phyloP scores from a whole-genome alignment of 2,797 vertebrate species.

The Sebastes melanostomus region DNA sequence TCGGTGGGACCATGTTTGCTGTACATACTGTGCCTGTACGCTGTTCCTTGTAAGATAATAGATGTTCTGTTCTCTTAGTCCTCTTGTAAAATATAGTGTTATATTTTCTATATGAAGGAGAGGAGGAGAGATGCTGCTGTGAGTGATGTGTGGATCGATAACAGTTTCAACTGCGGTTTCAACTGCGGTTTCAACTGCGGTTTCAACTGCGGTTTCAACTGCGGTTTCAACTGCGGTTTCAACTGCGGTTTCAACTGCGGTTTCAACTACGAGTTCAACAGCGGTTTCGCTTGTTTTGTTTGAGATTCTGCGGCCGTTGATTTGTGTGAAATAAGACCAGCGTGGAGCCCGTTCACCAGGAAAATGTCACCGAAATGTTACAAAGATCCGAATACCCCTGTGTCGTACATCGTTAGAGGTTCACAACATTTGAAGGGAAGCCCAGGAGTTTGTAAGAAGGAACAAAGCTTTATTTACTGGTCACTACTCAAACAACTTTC shows the following conservation, averaged over 20 bases:
- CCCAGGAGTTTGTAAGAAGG: slow-evolving; percentile 1
- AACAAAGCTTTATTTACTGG: slow-evolving; percentile 24
- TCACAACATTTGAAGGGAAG: neutral
- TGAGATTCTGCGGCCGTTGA: slow-evolving; percentile 10
- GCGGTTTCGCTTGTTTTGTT: slow-evolving; percentile 19
- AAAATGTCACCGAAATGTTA: neutral
- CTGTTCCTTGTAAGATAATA: slow-evolving; percentile 73
- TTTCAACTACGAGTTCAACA: neutral
- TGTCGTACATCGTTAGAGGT: neutral
- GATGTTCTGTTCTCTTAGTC: slow-evolving; percentile 72
- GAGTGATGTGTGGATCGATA: slow-evolving; percentile 33
- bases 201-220: neutral
- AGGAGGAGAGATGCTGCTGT: slow-evolving; percentile 67
- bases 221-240: neutral
- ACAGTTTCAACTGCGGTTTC: neutral
- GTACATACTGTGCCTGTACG: slow-evolving; percentile 67
- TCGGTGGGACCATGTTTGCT: slow-evolving; percentile 35
- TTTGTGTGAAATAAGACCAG: slow-evolving; percentile 14
- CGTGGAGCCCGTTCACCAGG: slow-evolving; percentile 7
- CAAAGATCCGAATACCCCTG: neutral
- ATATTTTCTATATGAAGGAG: slow-evolving; percentile 79
- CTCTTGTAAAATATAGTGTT: slow-evolving; percentile 80
- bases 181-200: neutral
- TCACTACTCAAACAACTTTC: neutral
- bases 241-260: neutral